Evolutionary conservation across 2,888 invertebrate genomes (phyloP).

Genomic region (Nephrotoma flavescens): DNA sequence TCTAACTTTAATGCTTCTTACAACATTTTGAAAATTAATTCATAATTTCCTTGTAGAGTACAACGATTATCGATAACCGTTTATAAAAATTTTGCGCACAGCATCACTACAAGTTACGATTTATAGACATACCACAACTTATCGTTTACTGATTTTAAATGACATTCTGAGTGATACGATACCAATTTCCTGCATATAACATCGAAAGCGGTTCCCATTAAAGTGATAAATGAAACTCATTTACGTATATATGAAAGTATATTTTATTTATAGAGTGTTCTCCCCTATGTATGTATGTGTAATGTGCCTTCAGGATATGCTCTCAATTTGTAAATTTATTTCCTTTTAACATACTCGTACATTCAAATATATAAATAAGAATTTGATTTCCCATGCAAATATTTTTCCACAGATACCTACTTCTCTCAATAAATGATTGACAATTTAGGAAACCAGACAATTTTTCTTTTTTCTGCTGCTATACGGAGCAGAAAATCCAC

Average conservation of each 20-base stretch:
- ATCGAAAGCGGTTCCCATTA: neutral
- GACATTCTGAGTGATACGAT: neutral
- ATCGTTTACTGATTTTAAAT: neutral
- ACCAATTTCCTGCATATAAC: neutral
- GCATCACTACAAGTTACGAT: too few relatives aligned
- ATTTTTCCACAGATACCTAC: neutral
- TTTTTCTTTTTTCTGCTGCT: neutral
- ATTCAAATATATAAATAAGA: neutral
- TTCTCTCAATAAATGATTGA: neutral
- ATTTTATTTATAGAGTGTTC: neutral
- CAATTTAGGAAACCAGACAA: neutral
- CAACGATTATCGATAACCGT: too few relatives aligned
- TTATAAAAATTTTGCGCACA: too few relatives aligned
- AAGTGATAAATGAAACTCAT: neutral
- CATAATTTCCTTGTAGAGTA: too few relatives aligned
- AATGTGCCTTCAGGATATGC: neutral
- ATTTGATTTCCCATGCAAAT: neutral
- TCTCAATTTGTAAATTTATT: neutral
- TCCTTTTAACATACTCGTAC: neutral
- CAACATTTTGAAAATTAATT: too few relatives aligned
- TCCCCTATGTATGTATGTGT: neutral
- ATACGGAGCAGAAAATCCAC: neutral
- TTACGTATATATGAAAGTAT: neutral
- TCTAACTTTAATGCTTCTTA: too few relatives aligned
- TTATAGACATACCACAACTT: too few relatives aligned